A percentile compares a stretch with the other conserved stretches of the same genome.
These are phyloP conservation scores for Lophius piscatorius DNA, from an alignment of 2,113 vertebrate species.

Conservation along the genomic window DNA sequence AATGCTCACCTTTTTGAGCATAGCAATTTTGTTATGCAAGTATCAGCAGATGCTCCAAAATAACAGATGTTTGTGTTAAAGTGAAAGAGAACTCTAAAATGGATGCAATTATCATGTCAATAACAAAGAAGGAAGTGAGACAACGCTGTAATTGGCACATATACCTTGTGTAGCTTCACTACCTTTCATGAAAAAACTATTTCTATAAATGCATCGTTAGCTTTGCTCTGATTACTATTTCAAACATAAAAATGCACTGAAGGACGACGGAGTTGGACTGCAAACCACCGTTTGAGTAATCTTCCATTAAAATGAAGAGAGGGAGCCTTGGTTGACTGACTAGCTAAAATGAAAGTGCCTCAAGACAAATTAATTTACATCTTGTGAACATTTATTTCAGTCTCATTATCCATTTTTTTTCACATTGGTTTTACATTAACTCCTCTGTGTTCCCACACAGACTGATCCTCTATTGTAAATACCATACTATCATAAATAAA, in stretches of 20 bases:
- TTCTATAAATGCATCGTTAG: not conserved
- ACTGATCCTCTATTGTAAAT: no score
- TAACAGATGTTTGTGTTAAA: no score
- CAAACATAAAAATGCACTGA: not conserved
- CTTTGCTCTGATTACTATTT: not conserved
- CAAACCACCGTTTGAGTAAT: no score
- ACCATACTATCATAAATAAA: not conserved
- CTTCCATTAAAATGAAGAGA: not conserved
- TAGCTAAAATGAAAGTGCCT: not conserved
- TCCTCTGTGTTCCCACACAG: not conserved
- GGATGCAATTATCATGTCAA: no score
- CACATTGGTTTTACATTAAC: not conserved
- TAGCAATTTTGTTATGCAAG: no score
- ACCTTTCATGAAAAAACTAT: not conserved
- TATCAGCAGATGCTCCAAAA: no score
- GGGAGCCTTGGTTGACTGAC: not conserved
- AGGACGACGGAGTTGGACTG: not conserved
- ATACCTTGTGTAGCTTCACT: not conserved
- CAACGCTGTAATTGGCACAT: no score
- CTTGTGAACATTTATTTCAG: constrained; percentile 6
- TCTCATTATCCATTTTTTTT: constrained; percentile 9
- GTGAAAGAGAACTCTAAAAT: no score
- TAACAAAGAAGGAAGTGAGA: no score
- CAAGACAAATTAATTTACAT: not conserved
- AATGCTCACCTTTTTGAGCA: not conserved